Percentiles rank a stretch among this genome's conserved stretches.
phyloP scores from a whole-genome alignment of 2,113 vertebrate species.

The Stictonetta naevosa region DNA sequence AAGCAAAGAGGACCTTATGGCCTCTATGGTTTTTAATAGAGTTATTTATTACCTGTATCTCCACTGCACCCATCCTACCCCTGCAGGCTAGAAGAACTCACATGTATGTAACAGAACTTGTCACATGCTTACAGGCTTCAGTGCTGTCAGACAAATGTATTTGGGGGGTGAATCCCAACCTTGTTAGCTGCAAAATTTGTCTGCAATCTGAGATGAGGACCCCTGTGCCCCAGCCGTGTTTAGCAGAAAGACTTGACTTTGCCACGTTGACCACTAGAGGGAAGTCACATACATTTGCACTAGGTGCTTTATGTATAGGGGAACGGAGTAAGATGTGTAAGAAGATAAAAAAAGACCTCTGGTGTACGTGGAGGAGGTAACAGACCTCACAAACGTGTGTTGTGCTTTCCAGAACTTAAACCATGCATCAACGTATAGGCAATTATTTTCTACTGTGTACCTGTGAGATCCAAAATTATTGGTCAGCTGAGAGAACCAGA shows the following conservation, averaged over 20 bases:
- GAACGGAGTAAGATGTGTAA: neutral
- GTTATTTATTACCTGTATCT: neutral
- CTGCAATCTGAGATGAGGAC: neutral
- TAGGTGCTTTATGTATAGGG: neutral
- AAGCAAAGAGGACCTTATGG: neutral
- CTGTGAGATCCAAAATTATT: neutral
- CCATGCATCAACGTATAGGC: neutral
- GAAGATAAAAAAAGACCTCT: neutral
- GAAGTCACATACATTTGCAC: slow-evolving; percentile 19
- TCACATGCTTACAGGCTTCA: neutral
- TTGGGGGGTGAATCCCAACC: neutral
- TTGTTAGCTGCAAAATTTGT: neutral
- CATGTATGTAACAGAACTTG: neutral
- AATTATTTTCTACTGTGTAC: neutral
- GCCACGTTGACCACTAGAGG: slow-evolving; percentile 17
- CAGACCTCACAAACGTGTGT: neutral
- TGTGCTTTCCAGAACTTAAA: neutral
- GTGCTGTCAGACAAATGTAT: neutral
- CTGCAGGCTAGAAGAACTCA: neutral
- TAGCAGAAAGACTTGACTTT: neutral
- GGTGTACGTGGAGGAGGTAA: neutral
- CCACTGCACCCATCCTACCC: neutral
- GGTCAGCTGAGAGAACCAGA: neutral
- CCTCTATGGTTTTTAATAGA: neutral
- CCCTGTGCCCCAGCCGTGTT: accelerated